Conservation (phyloP, 23 tunicate species). For the Phallusia fumigata region DNA sequence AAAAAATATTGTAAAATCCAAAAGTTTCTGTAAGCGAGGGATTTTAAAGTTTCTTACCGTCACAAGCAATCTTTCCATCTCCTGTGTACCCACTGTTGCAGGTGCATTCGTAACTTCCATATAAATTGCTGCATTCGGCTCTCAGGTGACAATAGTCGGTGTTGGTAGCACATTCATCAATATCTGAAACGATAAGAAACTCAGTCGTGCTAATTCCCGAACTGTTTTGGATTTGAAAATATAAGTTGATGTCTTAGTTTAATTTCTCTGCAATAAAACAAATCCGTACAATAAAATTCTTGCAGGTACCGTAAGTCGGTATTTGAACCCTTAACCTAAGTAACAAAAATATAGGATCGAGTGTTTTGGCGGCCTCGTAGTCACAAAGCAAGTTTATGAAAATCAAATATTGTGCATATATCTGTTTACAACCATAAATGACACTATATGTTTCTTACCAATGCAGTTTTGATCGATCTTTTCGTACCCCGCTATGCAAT, state of each 20-base stretch:
- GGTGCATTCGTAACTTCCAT: constrained; percentile 37
- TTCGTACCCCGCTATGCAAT: constrained; percentile 16
- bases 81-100: constrained; percentile 52
- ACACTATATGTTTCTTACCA: constrained; percentile 30
- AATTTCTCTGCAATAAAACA: no score
- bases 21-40: background rate
- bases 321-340: no score
- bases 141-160: constrained; percentile 34
- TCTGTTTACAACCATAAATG: no score
- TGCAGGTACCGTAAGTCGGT: no score
- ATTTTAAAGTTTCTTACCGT: background rate
- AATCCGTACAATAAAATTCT: no score
- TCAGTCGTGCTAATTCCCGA: background rate
- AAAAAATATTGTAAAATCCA: background rate
- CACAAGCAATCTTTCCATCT: constrained; percentile 16
- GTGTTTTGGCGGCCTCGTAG: no score
- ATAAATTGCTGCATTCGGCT: constrained; percentile 40
- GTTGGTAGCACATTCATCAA: constrained; percentile 50
- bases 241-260: no score
- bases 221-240: no score
- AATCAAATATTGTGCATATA: no score
- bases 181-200: constrained; percentile 23
- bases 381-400: no score
- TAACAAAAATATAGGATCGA: no score
- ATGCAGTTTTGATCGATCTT: background rate